A percentile compares a stretch with the other conserved stretches of the same genome.
Conservation (phyloP, 2,888 invertebrate species). For the Patella caerulea region DNA sequence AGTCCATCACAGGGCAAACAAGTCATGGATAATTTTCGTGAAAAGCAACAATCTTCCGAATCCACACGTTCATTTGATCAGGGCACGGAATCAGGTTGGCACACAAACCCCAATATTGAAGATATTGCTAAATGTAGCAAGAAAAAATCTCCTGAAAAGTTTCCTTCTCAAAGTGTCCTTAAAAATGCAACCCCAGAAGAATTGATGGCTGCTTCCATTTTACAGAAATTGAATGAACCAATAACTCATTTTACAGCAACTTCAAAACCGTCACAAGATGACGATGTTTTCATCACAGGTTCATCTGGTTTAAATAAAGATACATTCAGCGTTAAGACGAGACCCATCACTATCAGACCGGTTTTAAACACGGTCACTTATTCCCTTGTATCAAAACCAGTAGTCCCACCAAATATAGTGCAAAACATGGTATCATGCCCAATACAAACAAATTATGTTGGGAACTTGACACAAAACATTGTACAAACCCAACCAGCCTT, state of each 20-base stretch:
- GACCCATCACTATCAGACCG: slow-evolving; percentile 13
- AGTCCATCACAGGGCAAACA: background rate
- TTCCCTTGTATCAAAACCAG: too few relatives aligned
- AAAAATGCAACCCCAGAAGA: background rate
- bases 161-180: background rate
- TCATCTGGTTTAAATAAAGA: background rate
- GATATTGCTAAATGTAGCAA: too few relatives aligned
- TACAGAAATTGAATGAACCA: background rate
- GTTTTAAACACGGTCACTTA: slow-evolving; percentile 18
- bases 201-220: background rate
- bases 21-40: background rate
- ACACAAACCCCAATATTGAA: too few relatives aligned
- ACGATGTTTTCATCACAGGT: background rate
- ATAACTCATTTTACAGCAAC: too few relatives aligned
- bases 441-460: slow-evolving; percentile 13
- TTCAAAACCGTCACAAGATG: too few relatives aligned
- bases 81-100: too few relatives aligned
- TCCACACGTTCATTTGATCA: too few relatives aligned
- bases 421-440: slow-evolving; percentile 1
- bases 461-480: slow-evolving; percentile 2
- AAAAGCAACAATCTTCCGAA: too few relatives aligned
- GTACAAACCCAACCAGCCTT: background rate
- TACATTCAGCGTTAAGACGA: background rate
- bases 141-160: too few relatives aligned
- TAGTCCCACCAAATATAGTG: background rate